Conservation (phyloP, 2,888 invertebrate species). For the Chloroclysta siterata region DNA sequence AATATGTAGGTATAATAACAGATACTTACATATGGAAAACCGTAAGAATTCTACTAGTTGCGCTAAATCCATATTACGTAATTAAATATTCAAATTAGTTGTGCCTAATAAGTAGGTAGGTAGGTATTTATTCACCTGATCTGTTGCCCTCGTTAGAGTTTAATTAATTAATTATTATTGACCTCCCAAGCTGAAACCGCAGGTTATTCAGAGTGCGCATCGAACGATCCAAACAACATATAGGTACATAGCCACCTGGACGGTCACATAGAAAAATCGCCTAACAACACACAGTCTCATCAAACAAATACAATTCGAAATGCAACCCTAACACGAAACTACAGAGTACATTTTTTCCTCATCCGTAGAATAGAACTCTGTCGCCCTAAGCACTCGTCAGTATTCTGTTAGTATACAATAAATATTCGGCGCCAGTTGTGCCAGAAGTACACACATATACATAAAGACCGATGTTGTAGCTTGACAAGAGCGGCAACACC, state of each 20-base stretch:
- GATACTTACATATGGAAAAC: too few species aligned
- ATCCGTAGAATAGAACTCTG: constrained; percentile 66
- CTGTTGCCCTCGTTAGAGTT: constrained; percentile 61
- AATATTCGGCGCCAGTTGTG: constrained; percentile 85
- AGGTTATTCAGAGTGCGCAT: constrained; percentile 67
- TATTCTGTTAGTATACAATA: constrained; percentile 85
- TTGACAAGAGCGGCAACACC: constrained; percentile 79
- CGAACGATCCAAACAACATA: constrained; percentile 73
- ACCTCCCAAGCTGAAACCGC: constrained; percentile 66
- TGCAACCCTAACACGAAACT: constrained; percentile 54
- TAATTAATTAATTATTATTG: constrained; percentile 69
- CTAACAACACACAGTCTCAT: constrained; percentile 61
- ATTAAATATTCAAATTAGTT: too few species aligned
- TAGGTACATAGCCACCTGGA: constrained; percentile 85
- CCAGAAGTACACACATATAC: constrained; percentile 81
- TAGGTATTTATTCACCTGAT: constrained; percentile 35
- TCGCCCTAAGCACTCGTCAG: constrained; percentile 75
- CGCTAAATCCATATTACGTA: too few species aligned
- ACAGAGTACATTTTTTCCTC: constrained; percentile 57
- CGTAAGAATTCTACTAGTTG: too few species aligned
- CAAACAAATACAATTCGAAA: constrained; percentile 45
- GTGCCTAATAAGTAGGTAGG: constrained; percentile 24
- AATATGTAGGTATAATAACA: too few species aligned
- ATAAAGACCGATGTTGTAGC: constrained; percentile 75
- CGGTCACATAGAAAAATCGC: constrained; percentile 80